Evolutionary conservation across 2,797 vertebrate genomes (phyloP), one percentile per base, ranked within the genome.

Genomic region (Astyanax mexicanus): DNA sequence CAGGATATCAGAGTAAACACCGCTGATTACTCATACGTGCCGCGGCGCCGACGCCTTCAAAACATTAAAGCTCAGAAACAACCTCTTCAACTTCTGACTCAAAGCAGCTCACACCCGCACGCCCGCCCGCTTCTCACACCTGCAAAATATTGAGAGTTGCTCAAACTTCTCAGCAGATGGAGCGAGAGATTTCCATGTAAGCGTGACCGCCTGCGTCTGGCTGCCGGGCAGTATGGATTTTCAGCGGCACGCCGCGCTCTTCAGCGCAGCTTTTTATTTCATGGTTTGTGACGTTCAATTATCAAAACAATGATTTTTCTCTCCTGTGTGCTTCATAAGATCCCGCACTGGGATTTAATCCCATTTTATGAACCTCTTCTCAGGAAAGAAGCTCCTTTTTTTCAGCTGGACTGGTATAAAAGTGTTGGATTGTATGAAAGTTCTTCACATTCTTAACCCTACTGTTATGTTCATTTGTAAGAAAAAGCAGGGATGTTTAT

Each of bases 231-330:
- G 61, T 79, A 84, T 84, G 68, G 81, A 84, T 79, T 79, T 84
- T 71, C 17, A 49, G 23, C 17, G 54, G 25, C 49, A 45, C 44
- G 69, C 73, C 40, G 71, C 82, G 78, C 72, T 80, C 72, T 80
- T 80, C 54, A 80, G 37, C 64, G 61, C 75, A 27, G 32, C 51
- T 67, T 78, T 80, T 68, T 76, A 76, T 84, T 75, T 77, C 75
- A 78, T 79, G 80, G 68, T 80, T 84, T 80, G 64, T 72, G 75
- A 64, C 57, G 44, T 71, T 75, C 71, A 21, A 79, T 81, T 83
- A 83, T 78, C 61, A 80, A 81, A 81, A 78, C 72, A 80, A 69
- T 73, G 32, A 73, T 81, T 80, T 81, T 72, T 64, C 74, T 77
- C 60, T 75, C 54, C 44, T 69, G 47, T 72, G 37, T 81, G 67